Evolutionary conservation across 2,888 invertebrate genomes (phyloP).

Genomic region (Entomobrya multifasciata): DNA sequence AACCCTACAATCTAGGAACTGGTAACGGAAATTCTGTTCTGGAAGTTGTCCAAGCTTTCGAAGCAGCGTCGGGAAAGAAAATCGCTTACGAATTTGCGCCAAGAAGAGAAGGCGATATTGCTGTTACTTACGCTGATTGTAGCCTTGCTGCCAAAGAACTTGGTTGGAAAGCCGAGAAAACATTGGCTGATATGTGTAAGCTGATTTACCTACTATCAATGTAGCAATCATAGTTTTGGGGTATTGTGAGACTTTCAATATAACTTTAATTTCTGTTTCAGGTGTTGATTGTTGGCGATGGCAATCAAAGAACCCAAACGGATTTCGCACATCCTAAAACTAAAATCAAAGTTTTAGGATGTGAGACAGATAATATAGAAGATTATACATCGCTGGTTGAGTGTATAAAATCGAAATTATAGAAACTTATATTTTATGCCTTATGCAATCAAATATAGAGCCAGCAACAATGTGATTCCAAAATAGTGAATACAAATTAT

Average conservation of each 20-base stretch:
- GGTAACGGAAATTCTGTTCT: constrained; percentile 84
- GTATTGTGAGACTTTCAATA: too few species aligned
- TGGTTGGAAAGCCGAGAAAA: constrained; percentile 90
- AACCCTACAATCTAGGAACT: constrained; percentile 81
- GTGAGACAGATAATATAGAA: too few species aligned
- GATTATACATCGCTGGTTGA: too few species aligned
- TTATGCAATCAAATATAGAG: too few species aligned
- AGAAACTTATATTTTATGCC: too few species aligned
- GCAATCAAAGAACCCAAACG: constrained; percentile 92
- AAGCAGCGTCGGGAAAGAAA: constrained; percentile 83
- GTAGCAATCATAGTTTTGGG: too few species aligned
- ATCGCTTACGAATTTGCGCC: constrained; percentile 82
- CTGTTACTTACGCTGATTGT: constrained; percentile 92
- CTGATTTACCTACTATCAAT: too few species aligned
- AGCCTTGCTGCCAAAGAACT: constrained; percentile 88
- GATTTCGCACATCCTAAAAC: constrained; percentile 82
- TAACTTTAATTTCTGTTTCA: constrained; percentile 80
- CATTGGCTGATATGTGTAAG: constrained; percentile 91
- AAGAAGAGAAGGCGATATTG: constrained; percentile 85
- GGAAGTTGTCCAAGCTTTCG: constrained; percentile 84
- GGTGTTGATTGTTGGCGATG: constrained; percentile 91
- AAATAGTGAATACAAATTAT: constrained; percentile 2
- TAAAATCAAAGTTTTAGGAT: constrained; percentile 20
- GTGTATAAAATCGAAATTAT: too few species aligned
- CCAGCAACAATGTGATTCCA: constrained; percentile 7